phyloP scores from a whole-genome alignment of 1,140 invertebrate genomes.

The Drosophila lacteicornis region DNA sequence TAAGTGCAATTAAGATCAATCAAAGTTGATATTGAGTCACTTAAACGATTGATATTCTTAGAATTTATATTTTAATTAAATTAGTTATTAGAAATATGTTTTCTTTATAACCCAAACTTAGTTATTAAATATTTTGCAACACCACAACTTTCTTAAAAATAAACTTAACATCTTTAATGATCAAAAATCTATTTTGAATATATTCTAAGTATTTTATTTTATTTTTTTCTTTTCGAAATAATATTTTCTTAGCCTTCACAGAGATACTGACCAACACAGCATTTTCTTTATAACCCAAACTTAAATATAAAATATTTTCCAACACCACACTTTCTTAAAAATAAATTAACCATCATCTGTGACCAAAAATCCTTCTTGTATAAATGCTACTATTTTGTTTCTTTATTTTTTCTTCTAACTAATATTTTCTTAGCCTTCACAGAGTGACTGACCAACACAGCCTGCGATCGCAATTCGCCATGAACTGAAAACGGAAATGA shows the following conservation, averaged over 20 bases:
- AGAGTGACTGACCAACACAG: conserved; percentile 2
- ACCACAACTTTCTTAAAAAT: too few species aligned
- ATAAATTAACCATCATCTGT: too few species aligned
- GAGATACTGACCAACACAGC: too few species aligned
- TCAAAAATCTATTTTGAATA: too few species aligned
- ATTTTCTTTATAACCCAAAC: too few species aligned
- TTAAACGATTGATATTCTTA: not conserved
- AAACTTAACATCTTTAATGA: too few species aligned
- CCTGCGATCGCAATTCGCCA: conserved; percentile 2
- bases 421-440: not conserved
- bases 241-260: not conserved
- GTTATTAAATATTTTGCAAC: too few species aligned
- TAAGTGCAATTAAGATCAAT: conserved; percentile 42
- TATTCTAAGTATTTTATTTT: not conserved
- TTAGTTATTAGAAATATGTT: not conserved
- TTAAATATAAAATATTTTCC: too few species aligned
- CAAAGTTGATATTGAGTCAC: not conserved
- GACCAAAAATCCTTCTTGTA: too few species aligned
- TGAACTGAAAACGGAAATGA: conserved; percentile 63
- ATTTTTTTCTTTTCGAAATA: not conserved
- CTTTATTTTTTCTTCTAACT: not conserved
- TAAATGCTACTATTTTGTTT: not conserved
- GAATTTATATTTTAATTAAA: not conserved
- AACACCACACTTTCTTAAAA: too few species aligned
- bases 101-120: too few species aligned